Evolutionary conservation across 2,797 vertebrate genomes (phyloP), one percentile per base, ranked within the genome.

Genomic region (Xiphophorus birchmanni): DNA sequence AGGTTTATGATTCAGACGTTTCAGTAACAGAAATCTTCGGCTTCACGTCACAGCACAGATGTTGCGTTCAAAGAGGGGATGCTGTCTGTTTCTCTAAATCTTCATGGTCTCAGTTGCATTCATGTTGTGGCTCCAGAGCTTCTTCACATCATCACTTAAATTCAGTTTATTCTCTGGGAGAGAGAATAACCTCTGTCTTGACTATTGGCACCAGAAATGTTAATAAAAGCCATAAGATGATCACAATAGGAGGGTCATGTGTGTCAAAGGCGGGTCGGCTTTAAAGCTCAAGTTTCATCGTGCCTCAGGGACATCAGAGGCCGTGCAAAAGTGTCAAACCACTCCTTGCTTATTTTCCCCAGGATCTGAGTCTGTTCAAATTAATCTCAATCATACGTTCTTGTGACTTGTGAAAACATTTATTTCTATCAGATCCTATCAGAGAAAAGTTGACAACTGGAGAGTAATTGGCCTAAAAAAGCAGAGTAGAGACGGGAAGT

Each of bases 11-110:
- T 87, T 87, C 74, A 90, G 87, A 86, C 91, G 79, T 79, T 86
- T 63, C 73, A 32, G 81, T 75, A 84, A 76, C 73, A 40, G 78
- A 71, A 80, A 87, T 78, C 86, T 79, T 72, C 40, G 44, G 50
- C 17, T 73, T 54, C 81, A 86, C 88, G 92, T 95, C 91, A 91
- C 86, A 84, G 87, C 84, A 77, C 88, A 93, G 89, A 91, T 79
- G 76, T 76, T 78, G 37, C 74, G 63, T 45, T 72, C 60, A 81
- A 80, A 82, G 75, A 73, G 67, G 78, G 48, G 84, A 81, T 11
- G 86, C 81, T 84, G 86, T 84, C 77, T 82, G 67, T 85, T 92
- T 92, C 21, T 80, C 83, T 82, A 87, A 91, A 90, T 83, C 78
- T 81, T 89, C 77, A 84, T 8, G 3, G 79, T 77, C 85, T 92